These are phyloP conservation scores for Leontocebus nigricollis DNA, from an alignment of 2,797 vertebrate genomes.

Conservation along the genomic window DNA sequence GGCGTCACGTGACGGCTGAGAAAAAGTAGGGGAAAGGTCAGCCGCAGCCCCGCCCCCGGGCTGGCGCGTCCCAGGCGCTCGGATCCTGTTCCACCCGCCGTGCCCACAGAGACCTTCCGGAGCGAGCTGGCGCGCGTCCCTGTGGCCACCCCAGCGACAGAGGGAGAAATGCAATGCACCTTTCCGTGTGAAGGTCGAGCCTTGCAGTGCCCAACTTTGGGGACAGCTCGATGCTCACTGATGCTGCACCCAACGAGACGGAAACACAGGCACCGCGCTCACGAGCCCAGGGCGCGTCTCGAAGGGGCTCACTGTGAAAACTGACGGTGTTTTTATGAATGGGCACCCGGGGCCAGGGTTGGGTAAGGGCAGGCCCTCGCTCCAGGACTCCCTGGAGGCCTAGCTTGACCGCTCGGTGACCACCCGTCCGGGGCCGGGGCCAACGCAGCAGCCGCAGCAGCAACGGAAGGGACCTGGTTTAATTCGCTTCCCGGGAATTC, in stretches of 20 bases:
- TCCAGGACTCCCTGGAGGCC: not conserved
- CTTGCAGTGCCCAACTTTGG: not conserved
- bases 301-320: not conserved
- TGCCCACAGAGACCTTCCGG: conserved; percentile 49
- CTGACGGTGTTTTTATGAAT: conserved; percentile 56
- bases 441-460: not conserved
- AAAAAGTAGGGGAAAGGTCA: conserved; percentile 87
- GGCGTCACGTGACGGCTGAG: conserved; percentile 79
- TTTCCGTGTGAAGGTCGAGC: not conserved
- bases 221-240: not conserved
- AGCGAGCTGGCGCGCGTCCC: not conserved
- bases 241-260: not conserved
- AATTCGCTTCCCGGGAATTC: not conserved
- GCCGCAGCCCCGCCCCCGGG: conserved; percentile 71
- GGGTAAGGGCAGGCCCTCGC: not conserved
- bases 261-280: not conserved
- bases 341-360: not conserved
- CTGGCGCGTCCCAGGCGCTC: conserved; percentile 50
- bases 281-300: not conserved
- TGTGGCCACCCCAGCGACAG: not conserved
- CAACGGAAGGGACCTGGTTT: not conserved
- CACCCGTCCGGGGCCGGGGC: not conserved
- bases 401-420: not conserved
- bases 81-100: conserved; percentile 68
- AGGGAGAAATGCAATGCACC: not conserved